Evolutionary conservation across 2,113 vertebrate species (phyloP).

Genomic region (Danio rerio): GRCz12tu NC_133190.1:40073001-40073500

Average conservation of each 20-base stretch:
- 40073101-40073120: not conserved
- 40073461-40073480: too few species aligned
- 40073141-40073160: not conserved
- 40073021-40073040: not conserved
- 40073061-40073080: conserved; percentile 3
- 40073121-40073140: not conserved
- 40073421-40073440: too few species aligned
- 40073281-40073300: not conserved
- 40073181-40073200: not conserved
- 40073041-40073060: conserved; percentile 53
- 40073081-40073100: not conserved
- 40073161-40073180: not conserved
- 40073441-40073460: too few species aligned
- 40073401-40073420: too few species aligned
- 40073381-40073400: too few species aligned
- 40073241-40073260: not conserved
- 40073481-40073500: too few species aligned
- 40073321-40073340: not conserved
- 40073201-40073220: not conserved
- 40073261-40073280: not conserved
- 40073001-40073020: conserved; percentile 52
- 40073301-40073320: not conserved
- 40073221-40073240: conserved; percentile 3
- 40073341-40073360: not conserved
- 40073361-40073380: too few species aligned